phyloP scores from a whole-genome alignment of 2,797 vertebrate genomes.

The Sebastes minor region DNA sequence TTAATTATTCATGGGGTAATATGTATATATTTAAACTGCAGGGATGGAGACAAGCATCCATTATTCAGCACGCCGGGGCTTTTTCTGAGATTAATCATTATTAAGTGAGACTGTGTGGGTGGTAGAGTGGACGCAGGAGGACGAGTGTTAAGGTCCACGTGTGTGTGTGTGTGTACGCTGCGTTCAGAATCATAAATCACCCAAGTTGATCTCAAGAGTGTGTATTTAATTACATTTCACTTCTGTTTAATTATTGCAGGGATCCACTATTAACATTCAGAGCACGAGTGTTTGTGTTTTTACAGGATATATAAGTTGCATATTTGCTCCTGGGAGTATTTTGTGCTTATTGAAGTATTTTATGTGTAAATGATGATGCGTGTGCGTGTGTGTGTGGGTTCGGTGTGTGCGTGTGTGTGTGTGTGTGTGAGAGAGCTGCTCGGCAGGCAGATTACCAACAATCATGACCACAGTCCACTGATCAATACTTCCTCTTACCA shows the following conservation, averaged over 20 bases:
- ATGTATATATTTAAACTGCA: constrained; percentile 74
- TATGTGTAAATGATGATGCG: not conserved
- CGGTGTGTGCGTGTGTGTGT: not conserved
- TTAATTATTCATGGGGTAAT: constrained; percentile 64
- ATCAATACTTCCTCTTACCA: constrained; percentile 50
- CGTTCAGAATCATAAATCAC: constrained; percentile 31
- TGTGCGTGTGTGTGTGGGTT: not conserved
- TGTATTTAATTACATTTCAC: constrained; percentile 26
- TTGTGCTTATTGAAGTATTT: not conserved
- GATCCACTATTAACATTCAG: constrained; percentile 8
- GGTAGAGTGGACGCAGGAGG: constrained; percentile 39
- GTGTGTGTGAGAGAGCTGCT: not conserved
- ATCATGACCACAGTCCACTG: constrained; percentile 40
- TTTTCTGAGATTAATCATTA: constrained; percentile 64
- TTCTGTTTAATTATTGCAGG: constrained; percentile 30
- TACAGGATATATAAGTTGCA: not conserved
- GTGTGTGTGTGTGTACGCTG: not conserved
- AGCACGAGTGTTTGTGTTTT: constrained; percentile 1
- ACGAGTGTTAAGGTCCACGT: not conserved
- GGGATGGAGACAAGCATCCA: constrained; percentile 55
- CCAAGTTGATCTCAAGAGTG: constrained; percentile 14
- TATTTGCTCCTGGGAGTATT: not conserved
- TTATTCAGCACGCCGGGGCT: constrained; percentile 54
- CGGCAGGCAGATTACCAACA: constrained; percentile 34
- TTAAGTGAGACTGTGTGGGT: constrained; percentile 51